phyloP scores from a whole-genome alignment of 2,797 vertebrate species.

The Cirrhinus molitorella region DNA sequence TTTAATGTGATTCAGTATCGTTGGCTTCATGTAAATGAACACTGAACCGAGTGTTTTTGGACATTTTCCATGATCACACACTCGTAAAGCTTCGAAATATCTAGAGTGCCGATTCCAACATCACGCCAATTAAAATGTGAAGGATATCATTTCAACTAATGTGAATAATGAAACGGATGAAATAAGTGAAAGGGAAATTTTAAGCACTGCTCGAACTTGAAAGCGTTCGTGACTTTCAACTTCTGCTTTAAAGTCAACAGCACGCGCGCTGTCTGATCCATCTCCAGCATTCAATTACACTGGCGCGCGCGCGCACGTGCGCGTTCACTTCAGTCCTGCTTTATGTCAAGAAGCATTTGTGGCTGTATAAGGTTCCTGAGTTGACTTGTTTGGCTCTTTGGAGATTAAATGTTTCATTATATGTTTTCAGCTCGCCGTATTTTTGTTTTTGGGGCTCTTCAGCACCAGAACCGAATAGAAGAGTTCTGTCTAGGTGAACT shows the following conservation, averaged over 20 bases:
- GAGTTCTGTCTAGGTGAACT: not conserved
- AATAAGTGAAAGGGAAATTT: conserved; percentile 49
- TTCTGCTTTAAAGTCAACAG: conserved; percentile 50
- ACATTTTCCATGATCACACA: conserved; percentile 25
- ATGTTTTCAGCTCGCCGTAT: not conserved
- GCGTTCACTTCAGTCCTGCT: not conserved
- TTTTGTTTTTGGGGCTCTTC: not conserved
- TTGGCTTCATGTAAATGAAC: conserved; percentile 25
- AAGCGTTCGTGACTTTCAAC: conserved; percentile 53
- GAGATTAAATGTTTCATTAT: not conserved
- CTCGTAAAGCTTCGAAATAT: not conserved
- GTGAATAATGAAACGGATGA: conserved; percentile 46
- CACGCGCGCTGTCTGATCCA: conserved; percentile 33
- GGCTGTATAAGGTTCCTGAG: not conserved
- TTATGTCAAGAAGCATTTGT: not conserved
- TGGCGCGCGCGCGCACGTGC: not conserved
- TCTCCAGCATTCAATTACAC: conserved; percentile 29
- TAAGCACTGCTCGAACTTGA: conserved; percentile 48
- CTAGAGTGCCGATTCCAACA: not conserved
- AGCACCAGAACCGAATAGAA: not conserved
- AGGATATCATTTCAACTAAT: conserved; percentile 27
- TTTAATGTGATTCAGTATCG: not conserved
- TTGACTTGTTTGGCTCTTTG: not conserved
- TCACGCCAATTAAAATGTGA: conserved; percentile 29
- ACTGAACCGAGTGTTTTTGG: conserved; percentile 4